A percentile compares a stretch with the other conserved stretches of the same genome.
phyloP scores from a whole-genome alignment of 2,888 invertebrate species.

The Ariolimax columbianus region DNA sequence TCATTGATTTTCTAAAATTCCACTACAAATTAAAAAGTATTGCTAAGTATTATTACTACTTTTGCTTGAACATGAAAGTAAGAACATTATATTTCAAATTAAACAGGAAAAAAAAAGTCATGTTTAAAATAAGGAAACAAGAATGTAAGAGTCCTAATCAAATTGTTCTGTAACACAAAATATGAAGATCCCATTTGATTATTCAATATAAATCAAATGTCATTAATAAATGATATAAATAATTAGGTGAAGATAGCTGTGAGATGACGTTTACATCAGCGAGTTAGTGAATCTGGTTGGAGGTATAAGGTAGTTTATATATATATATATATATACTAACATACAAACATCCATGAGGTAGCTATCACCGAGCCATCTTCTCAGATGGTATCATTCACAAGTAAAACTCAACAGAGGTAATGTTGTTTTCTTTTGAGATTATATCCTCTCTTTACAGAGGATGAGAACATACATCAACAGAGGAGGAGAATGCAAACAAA shows the following conservation, averaged over 20 bases:
- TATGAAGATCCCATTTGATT: constrained; percentile 25
- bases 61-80: neutral
- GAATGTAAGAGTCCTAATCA: neutral
- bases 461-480: constrained; percentile 11
- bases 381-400: constrained; percentile 28
- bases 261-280: constrained; percentile 26
- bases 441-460: constrained; percentile 1
- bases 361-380: constrained; percentile 21
- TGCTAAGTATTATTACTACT: neutral
- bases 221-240: constrained; percentile 9
- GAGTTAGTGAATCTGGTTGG: constrained; percentile 38
- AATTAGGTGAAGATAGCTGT: constrained; percentile 33
- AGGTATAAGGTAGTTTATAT: constrained; percentile 35
- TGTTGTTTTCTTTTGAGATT: constrained; percentile 23
- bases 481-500: neutral
- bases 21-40: neutral
- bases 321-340: constrained; percentile 30
- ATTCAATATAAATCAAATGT: constrained; percentile 17
- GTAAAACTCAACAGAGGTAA: constrained; percentile 29
- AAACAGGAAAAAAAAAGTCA: neutral
- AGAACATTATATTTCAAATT: neutral
- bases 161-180: constrained; percentile 1
- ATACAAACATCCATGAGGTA: constrained; percentile 45
- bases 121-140: constrained; percentile 14
- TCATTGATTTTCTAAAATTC: too few species aligned